Evolutionary conservation across 2,113 vertebrate genomes (phyloP).

Genomic region (Jacana jacana): DNA sequence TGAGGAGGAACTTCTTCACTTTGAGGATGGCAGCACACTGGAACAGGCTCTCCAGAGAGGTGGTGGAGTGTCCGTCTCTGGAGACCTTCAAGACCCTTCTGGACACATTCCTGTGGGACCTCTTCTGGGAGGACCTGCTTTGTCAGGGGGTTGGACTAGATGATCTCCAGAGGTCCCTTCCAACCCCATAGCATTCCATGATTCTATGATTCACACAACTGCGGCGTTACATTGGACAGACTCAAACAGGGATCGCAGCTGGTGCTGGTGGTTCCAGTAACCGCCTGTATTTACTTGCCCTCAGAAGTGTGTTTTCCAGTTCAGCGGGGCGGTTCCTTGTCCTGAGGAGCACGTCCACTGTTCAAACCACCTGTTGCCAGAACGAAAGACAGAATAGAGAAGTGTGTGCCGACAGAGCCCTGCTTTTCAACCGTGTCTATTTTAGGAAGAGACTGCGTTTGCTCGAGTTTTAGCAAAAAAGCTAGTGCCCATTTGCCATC

Average conservation of each 20-base stretch:
- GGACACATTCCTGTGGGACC: no score
- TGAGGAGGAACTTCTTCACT: no score
- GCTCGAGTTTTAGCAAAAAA: background rate
- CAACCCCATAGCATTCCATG: no score
- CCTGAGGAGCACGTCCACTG: accelerated
- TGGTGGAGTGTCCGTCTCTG: no score
- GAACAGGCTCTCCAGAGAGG: no score
- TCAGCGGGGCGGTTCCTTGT: background rate
- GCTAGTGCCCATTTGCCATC: background rate
- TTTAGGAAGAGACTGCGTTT: background rate
- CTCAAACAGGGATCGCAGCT: background rate
- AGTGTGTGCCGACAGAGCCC: background rate
- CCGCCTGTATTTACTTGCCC: accelerated
- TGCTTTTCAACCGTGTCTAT: background rate
- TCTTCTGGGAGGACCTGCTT: no score
- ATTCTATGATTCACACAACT: no score
- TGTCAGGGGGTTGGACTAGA: no score
- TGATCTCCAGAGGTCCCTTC: no score
- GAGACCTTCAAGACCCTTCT: no score
- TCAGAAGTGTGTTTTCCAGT: background rate
- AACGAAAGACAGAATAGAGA: accelerated
- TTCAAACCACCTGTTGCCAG: background rate
- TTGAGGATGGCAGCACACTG: no score
- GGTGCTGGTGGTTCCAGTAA: background rate
- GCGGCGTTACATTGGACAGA: accelerated